Evolutionary conservation across 2,797 vertebrate genomes (phyloP).

Genomic region (Smutsia temminckii): DNA sequence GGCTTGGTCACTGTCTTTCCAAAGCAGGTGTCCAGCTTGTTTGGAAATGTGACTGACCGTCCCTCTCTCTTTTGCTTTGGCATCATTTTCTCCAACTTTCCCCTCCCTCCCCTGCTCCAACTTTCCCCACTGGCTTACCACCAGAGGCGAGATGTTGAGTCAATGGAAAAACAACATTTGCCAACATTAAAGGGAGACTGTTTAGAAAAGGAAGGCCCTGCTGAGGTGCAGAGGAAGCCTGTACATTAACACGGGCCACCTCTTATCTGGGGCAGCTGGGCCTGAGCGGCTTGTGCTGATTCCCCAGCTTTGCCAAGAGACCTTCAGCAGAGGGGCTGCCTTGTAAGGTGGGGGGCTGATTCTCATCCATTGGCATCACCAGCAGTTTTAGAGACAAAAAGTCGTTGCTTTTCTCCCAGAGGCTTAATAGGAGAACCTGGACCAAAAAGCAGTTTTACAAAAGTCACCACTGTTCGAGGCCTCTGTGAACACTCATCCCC

Average conservation of each 20-base stretch:
- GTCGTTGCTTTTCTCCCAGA: constrained; percentile 33
- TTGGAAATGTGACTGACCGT: constrained; percentile 71
- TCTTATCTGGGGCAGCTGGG: constrained; percentile 94
- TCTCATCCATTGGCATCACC: constrained; percentile 77
- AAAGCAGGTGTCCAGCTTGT: constrained; percentile 89
- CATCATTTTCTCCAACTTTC: constrained; percentile 72
- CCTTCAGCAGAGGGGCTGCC: constrained; percentile 88
- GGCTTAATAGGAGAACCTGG: neutral
- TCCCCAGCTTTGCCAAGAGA: constrained; percentile 86
- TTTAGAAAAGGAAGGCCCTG: constrained; percentile 97
- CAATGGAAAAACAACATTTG: constrained; percentile 95
- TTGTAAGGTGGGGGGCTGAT: constrained; percentile 83
- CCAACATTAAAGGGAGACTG: constrained; percentile 95
- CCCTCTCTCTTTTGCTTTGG: constrained; percentile 66
- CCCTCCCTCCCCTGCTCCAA: neutral
- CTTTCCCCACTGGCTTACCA: constrained; percentile 74
- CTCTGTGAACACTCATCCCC: neutral
- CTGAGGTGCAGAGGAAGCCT: constrained; percentile 95
- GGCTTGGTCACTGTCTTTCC: constrained; percentile 85
- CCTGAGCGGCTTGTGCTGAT: constrained; percentile 88
- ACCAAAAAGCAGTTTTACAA: neutral
- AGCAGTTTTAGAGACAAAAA: constrained; percentile 74
- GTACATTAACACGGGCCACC: constrained; percentile 95
- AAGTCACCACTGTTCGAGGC: neutral
- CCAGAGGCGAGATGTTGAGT: constrained; percentile 90